Base-by-base conservation (phyloP, 2,113 vertebrate species). In the Scalopus aquaticus region DNA sequence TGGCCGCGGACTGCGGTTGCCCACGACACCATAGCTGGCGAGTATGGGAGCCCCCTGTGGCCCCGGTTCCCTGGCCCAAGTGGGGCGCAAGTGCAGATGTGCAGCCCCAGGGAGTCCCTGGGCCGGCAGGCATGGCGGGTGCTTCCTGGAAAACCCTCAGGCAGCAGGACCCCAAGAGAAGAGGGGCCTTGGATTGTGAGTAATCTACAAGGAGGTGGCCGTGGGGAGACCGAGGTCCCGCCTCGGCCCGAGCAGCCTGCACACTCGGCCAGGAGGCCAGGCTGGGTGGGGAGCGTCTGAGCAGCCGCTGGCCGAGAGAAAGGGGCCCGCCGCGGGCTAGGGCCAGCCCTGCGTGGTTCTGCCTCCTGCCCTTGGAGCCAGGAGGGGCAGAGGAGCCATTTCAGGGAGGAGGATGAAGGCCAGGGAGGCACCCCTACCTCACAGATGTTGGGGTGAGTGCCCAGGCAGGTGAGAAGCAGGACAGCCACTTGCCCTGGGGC, bases 11-110 rank as follows among this genome's bases (percentile, higher is more conserved):
- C 46, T 49, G 46, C 7, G 46, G 11, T 49, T 49, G 5, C 46
- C 7, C 8, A 12, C 46, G 2, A 9, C 44, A 44, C 5, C 44
- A 44, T 12, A 12, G 46, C 8, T 49, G 46, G 46, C 11, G 11
- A 2, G 46, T 10, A 12, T 10, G 32, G 44, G 5, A 1, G 17
- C 9, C 2, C 0, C 49, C 51, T 0, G 0, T 26, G 44, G 73
- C 19, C 10, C 8, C 49, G 28, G 19, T 26, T 4, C 35, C 30
- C 2, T 9, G 24, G 20, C 37, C 70, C 24, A 24, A 60, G 65
- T 39, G 1, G 3, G 7, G 32, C 10, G 58, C 30, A 6, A 3
- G 64, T 39, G 78, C n/a, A 19, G 22, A 16, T 1, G 24, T 54
- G 65, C 24, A 39, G 44, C 39, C 85, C 28, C 69, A 20, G 83